These are phyloP conservation scores for Meta bourneti DNA, from an alignment of 2,888 invertebrate genomes.

Conservation along the genomic window DNA sequence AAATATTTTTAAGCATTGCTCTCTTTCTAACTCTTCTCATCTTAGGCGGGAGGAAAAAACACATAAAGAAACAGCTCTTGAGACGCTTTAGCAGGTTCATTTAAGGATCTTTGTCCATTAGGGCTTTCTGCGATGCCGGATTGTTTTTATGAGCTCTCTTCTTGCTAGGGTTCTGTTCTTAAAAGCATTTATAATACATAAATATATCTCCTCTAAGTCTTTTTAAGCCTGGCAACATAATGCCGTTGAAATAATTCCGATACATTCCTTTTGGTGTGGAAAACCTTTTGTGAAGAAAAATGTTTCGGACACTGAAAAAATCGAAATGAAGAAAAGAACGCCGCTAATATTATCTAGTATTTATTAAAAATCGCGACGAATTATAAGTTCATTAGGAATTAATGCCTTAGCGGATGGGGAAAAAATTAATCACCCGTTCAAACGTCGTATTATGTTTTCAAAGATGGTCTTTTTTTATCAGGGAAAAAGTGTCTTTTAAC, in stretches of 20 bases:
- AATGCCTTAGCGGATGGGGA: slow-evolving; percentile 46
- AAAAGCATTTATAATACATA: slow-evolving; percentile 76
- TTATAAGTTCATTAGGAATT: slow-evolving; percentile 75
- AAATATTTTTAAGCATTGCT: slow-evolving; percentile 57
- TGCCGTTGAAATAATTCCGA: slow-evolving; percentile 61
- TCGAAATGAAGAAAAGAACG: slow-evolving; percentile 16
- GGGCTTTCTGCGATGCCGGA: slow-evolving; percentile 32
- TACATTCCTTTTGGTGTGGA: slow-evolving; percentile 38
- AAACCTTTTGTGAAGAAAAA: slow-evolving; percentile 54
- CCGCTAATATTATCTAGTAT: slow-evolving; percentile 61
- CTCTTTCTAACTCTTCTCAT: background rate
- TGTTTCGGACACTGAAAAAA: slow-evolving; percentile 3
- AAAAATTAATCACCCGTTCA: slow-evolving; percentile 52
- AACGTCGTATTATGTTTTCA: slow-evolving; percentile 62
- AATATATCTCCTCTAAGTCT: slow-evolving; percentile 69
- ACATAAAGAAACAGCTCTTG: slow-evolving; percentile 65
- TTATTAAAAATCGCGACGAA: slow-evolving; percentile 73
- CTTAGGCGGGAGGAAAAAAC: slow-evolving; percentile 15
- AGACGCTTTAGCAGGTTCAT: slow-evolving; percentile 70
- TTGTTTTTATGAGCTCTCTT: slow-evolving; percentile 32
- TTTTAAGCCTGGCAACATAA: slow-evolving; percentile 65
- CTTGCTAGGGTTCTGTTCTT: slow-evolving; percentile 40
- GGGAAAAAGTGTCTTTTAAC: slow-evolving; percentile 53
- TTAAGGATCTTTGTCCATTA: slow-evolving; percentile 70
- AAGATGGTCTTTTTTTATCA: slow-evolving; percentile 48